Evolutionary conservation across 1,140 invertebrate species (phyloP).

Genomic region (Ips typographus): DNA sequence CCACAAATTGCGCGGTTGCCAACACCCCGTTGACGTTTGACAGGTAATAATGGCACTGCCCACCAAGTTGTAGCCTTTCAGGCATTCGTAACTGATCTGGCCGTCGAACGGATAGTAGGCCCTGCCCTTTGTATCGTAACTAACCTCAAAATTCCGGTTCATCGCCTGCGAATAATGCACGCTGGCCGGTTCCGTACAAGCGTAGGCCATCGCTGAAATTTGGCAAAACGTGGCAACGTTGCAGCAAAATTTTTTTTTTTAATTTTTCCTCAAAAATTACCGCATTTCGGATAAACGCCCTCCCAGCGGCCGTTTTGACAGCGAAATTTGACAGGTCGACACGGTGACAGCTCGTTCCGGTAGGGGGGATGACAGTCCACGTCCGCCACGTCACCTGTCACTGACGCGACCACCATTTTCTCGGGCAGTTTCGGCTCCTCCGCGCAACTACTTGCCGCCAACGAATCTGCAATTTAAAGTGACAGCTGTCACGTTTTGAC

Average conservation of each 20-base stretch:
- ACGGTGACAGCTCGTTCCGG: slow-evolving; percentile 39
- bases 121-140: slow-evolving; percentile 20
- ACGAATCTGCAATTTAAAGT: slow-evolving; percentile 6
- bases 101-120: slow-evolving; percentile 46
- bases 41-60: slow-evolving; percentile 52
- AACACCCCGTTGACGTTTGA: slow-evolving; percentile 51
- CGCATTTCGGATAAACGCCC: slow-evolving; percentile 45
- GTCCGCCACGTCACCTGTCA: slow-evolving; percentile 41
- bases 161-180: slow-evolving; percentile 35
- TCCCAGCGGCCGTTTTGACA: slow-evolving; percentile 45
- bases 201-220: slow-evolving; percentile 40
- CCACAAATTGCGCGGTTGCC: slow-evolving; percentile 50
- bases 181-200: slow-evolving; percentile 42
- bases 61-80: slow-evolving; percentile 51
- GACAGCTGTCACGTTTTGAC: background rate
- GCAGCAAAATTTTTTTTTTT: too few species aligned
- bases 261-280: slow-evolving; percentile 35
- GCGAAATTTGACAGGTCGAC: slow-evolving; percentile 41
- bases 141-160: slow-evolving; percentile 25
- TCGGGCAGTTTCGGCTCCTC: slow-evolving; percentile 7
- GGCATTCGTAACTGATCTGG: slow-evolving; percentile 53
- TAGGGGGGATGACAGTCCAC: slow-evolving; percentile 42
- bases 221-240: slow-evolving; percentile 10
- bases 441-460: background rate
- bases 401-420: slow-evolving; percentile 24